Evolutionary conservation across 35 echinoderm and acorn worm species (phyloP).

Genomic region (Heliocidaris erythrogramma): DNA sequence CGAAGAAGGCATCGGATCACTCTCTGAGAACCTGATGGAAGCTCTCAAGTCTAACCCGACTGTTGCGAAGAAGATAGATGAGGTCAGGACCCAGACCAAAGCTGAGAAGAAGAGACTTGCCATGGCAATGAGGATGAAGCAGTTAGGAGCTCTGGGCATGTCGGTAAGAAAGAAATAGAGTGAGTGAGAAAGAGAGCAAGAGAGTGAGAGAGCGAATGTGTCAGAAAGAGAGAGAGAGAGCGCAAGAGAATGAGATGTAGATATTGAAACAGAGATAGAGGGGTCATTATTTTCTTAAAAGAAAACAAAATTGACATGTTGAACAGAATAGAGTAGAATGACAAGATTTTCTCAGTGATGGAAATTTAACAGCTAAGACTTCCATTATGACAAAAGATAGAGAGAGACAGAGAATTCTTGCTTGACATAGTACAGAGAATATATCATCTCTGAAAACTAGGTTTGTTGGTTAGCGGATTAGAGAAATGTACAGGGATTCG

Average conservation of each 20-base stretch:
- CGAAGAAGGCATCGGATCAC: conserved; percentile 91
- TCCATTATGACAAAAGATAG: neutral
- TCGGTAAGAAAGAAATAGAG: conserved; percentile 70
- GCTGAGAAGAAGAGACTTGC: conserved; percentile 96
- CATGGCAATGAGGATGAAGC: conserved; percentile 99
- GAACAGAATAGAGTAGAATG: neutral
- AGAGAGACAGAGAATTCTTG: neutral
- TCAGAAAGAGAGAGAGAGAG: neutral
- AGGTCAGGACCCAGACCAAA: conserved; percentile 91
- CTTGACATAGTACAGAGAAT: too few relatives aligned
- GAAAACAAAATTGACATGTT: too few relatives aligned
- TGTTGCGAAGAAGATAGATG: conserved; percentile 99
- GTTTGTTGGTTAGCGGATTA: neutral
- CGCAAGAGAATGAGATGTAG: neutral
- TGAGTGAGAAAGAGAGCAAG: neutral
- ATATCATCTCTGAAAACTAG: too few relatives aligned
- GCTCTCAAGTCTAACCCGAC: conserved; percentile 86
- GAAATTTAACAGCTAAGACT: neutral
- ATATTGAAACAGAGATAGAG: neutral
- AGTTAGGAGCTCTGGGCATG: conserved; percentile 96
- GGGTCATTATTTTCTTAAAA: neutral
- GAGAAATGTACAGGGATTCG: neutral
- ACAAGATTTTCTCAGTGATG: neutral
- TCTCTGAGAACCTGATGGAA: conserved; percentile 98
- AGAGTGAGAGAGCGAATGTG: neutral